Evolutionary conservation across 2,113 vertebrate genomes (phyloP), one percentile per base, ranked within the genome.

Genomic region (Pristiophorus japonicus): DNA sequence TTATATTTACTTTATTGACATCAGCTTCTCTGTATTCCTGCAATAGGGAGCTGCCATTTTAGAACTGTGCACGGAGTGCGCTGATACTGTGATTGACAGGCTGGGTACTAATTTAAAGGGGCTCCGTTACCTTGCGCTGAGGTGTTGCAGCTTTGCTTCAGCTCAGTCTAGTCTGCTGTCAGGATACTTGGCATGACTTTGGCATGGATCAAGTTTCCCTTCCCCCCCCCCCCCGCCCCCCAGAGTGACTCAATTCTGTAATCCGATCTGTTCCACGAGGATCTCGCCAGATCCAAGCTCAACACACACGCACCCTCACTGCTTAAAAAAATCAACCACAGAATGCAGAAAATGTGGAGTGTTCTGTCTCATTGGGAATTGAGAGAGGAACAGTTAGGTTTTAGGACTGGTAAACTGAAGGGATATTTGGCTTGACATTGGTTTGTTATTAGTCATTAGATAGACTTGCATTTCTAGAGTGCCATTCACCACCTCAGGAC

Each of bases 1-100:
- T 27, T 16, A 47, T 70, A 73, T 70, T 70, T 27, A 27, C 63
- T 94, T 67, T 45, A 94, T 42, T 70, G 66, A 70, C 65, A 30
- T 45, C 65, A 94, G 93, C 38, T 20, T 63, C 88, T 67, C 42
- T 70, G 59, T 38, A 30, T 51, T 34, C 6, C 27, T 70, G 38
- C 42, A 73, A 16, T 24, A 94, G 66, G 2, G 24, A 70, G 66
- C 93, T 94, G 93, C 88, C 88, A 92, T 92, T 92, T 92, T 63
- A 92, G 88, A 92, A 10, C 59, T 30, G 38, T 5, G 42, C 42
- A 16, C 7, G 3, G 22, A 47, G 38, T 5, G 42, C 42, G 6
- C 7, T 11, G 22, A 16, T 24, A 22, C 3, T 22, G 20, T 45
- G 22, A 94, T 67, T 65, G 51, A 34, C 55, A 38, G 51, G 16